Conservation (phyloP, 2,888 invertebrate species). For the Gastrophysa polygoni region DNA sequence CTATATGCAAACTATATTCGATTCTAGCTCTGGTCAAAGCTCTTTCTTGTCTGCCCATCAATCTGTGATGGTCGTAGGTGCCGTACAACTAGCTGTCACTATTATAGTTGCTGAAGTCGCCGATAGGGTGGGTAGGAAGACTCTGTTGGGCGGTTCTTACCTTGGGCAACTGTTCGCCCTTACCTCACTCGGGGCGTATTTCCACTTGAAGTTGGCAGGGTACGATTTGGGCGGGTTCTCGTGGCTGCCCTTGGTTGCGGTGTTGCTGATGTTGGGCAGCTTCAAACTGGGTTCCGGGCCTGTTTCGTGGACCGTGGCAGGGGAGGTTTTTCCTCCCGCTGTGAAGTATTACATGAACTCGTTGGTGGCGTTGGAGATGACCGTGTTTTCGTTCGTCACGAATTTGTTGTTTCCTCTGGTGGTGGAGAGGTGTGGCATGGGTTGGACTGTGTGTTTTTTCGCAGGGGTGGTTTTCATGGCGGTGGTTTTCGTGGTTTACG, state of each 20-base stretch:
- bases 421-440: slow-evolving; percentile 32
- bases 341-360: slow-evolving; percentile 70
- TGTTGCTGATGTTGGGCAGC: slow-evolving; percentile 73
- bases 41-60: slow-evolving; percentile 61
- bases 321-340: slow-evolving; percentile 79
- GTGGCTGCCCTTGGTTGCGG: slow-evolving; percentile 73
- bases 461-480: slow-evolving; percentile 32
- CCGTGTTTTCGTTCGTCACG: slow-evolving; percentile 25
- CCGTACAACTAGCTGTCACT: slow-evolving; percentile 75
- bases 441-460: slow-evolving; percentile 38
- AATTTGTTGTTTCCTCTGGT: slow-evolving; percentile 38
- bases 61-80: slow-evolving; percentile 77
- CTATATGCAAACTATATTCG: slow-evolving; percentile 75
- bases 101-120: slow-evolving; percentile 73
- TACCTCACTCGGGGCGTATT: slow-evolving; percentile 38
- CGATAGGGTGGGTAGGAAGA: slow-evolving; percentile 75
- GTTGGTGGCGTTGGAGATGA: slow-evolving; percentile 24
- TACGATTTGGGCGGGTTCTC: slow-evolving; percentile 53
- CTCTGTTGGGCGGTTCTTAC: slow-evolving; percentile 73
- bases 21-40: too few species aligned
- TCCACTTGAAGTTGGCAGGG: slow-evolving; percentile 31
- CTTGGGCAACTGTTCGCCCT: slow-evolving; percentile 66
- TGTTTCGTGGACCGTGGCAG: slow-evolving; percentile 80
- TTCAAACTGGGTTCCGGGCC: slow-evolving; percentile 77
- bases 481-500: slow-evolving; percentile 34